These are phyloP conservation scores for Bombus superbus DNA, from an alignment of 1,140 invertebrate species.

Conservation along the genomic window DNA sequence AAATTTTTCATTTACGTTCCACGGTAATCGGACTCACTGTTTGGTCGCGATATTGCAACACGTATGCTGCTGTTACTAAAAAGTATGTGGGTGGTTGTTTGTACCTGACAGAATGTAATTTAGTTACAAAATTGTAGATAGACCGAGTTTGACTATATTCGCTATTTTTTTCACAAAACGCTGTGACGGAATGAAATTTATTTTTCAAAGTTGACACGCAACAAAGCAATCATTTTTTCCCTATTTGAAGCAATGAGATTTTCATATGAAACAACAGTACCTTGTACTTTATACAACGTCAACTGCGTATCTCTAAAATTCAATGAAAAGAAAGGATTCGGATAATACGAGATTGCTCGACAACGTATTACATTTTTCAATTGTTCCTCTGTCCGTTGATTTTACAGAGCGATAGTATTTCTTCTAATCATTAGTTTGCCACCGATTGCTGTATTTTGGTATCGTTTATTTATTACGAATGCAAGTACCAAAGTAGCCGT, in stretches of 20 bases:
- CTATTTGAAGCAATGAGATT: not conserved
- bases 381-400: too few species aligned
- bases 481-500: too few species aligned
- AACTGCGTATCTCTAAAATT: not conserved
- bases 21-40: not conserved
- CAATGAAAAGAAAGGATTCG: too few species aligned
- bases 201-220: not conserved
- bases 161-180: not conserved
- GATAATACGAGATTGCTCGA: too few species aligned
- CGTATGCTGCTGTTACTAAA: not conserved
- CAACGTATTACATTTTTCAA: too few species aligned
- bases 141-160: not conserved
- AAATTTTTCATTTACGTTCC: constrained; percentile 23
- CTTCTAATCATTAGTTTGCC: too few species aligned
- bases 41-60: constrained; percentile 14
- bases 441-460: too few species aligned
- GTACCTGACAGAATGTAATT: constrained; percentile 1
- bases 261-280: too few species aligned
- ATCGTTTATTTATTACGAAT: too few species aligned
- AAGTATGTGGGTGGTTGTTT: not conserved
- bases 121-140: not conserved
- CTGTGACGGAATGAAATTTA: not conserved
- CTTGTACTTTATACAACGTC: not conserved
- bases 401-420: too few species aligned
- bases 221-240: not conserved